These are phyloP conservation scores for Drosophila arizonae DNA, from an alignment of 1,140 invertebrate genomes.

Conservation along the genomic window DNA sequence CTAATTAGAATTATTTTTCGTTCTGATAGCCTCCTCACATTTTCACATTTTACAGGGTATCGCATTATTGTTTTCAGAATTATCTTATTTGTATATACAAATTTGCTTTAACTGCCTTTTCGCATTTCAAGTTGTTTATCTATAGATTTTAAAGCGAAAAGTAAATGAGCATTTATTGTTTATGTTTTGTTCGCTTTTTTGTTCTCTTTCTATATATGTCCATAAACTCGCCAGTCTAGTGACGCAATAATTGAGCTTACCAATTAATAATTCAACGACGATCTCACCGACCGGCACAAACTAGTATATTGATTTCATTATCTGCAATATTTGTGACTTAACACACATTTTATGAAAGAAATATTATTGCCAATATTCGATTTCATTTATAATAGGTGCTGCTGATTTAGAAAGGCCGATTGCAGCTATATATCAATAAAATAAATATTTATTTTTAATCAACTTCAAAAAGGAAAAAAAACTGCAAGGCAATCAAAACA, in stretches of 20 bases:
- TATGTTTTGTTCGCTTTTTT: constrained; percentile 30
- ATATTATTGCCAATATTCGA: neutral
- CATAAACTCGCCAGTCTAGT: constrained; percentile 7
- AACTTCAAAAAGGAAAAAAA: neutral
- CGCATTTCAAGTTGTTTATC: constrained; percentile 3
- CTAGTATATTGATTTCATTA: constrained; percentile 19
- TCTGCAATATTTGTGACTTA: constrained; percentile 2
- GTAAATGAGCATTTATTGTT: constrained; percentile 28
- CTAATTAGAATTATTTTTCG: neutral
- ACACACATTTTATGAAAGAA: neutral
- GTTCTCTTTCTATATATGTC: constrained; percentile 1
- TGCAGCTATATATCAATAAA: neutral
- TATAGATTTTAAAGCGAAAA: constrained; percentile 8
- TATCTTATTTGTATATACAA: constrained; percentile 1
- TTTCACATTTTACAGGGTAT: constrained; percentile 10
- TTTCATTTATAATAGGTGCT: neutral
- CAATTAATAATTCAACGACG: constrained; percentile 2
- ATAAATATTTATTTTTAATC: neutral
- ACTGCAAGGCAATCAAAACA: neutral
- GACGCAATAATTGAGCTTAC: constrained; percentile 30
- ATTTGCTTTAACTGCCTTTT: constrained; percentile 18
- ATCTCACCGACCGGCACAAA: constrained; percentile 30
- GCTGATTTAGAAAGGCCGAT: neutral
- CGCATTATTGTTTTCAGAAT: neutral
- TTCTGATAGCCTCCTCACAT: neutral